phyloP scores from a whole-genome alignment of 2,113 vertebrate species.

The Numenius arquata region DNA sequence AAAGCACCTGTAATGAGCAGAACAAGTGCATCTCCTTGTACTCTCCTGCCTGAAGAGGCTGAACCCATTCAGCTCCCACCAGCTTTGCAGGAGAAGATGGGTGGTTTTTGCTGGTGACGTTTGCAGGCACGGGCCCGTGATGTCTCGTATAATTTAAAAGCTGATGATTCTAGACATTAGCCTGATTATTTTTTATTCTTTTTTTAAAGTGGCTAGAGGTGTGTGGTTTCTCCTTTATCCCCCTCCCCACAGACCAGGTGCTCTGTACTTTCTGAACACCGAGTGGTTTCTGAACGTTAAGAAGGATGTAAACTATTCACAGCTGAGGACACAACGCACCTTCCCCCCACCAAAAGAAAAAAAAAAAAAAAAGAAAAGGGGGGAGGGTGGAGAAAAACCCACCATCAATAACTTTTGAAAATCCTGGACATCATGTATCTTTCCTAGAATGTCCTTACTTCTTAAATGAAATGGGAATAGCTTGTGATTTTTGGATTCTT shows the following conservation, averaged over 20 bases:
- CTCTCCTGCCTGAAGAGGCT: neutral
- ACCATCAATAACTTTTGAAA: neutral
- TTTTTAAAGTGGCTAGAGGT: neutral
- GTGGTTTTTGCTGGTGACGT: neutral
- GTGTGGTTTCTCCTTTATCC: neutral
- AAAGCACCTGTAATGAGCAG: neutral
- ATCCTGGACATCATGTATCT: neutral
- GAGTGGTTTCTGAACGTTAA: constrained; percentile 34
- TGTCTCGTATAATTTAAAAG: neutral
- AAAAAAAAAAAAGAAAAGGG: accelerated
- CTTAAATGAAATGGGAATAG: neutral
- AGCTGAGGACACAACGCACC: neutral
- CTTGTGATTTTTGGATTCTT: neutral
- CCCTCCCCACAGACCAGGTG: neutral
- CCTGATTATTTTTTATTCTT: neutral
- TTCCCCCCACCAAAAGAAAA: neutral
- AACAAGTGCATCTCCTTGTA: neutral
- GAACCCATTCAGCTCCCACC: neutral
- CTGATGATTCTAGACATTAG: neutral
- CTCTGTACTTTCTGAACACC: constrained; percentile 2
- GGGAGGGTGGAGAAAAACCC: accelerated
- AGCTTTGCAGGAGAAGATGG: neutral
- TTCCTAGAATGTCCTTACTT: neutral
- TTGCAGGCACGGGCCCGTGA: neutral
- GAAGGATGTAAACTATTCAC: neutral